Base-by-base conservation (phyloP, 2,113 vertebrate species). In the Mobula birostris region DNA sequence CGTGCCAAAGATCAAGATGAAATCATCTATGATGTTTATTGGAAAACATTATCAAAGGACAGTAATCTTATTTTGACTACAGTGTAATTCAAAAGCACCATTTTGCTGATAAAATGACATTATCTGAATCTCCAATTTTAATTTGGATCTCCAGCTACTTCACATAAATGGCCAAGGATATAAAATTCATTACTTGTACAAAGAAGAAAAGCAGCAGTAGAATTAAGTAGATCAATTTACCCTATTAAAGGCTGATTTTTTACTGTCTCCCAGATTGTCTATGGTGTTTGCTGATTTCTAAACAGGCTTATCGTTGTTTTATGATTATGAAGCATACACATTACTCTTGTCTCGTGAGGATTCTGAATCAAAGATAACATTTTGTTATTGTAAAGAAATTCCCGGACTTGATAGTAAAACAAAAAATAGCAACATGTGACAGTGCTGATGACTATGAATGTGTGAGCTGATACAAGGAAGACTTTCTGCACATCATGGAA, bases 401-500 rank as follows among this genome's bases (percentile, higher is more conserved):
- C 85, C 85, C 85, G 0, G 15, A 36, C 58, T 90, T 90, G 85
- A n/a, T 90, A 7, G 29, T 90, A 66, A 90, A 63, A n/a, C 14
- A 90, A 36, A 63, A n/a, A 68, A 29, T 2, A 36, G 85, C 58
- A 21, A 19, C 61, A 5, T 90, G 63, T 32, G 85, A 66, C 29
- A 32, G 85, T 88, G 85, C 29, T 32, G 85, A 90, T 90, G 85
- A 32, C 61, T 66, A n/a, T 15, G n/a, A 90, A 68, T 66, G 85
- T 90, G 85, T 90, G 66, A 90, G 85, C 61, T 90, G 85, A 90
- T 90, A 68, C 85, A 90, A 32, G 85, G 85, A 90, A 90, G 58
- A 66, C 63, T 56, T 87, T 87, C 29, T 7, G 83, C 61, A 27
- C 83, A 88, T 88, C 83, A 90, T 90, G 85, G 85, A 90, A 90